Percentiles rank a stretch among this genome's conserved stretches.
Evolutionary conservation across 2,113 vertebrate genomes (phyloP).

Genomic region (Alligator sinensis): DNA sequence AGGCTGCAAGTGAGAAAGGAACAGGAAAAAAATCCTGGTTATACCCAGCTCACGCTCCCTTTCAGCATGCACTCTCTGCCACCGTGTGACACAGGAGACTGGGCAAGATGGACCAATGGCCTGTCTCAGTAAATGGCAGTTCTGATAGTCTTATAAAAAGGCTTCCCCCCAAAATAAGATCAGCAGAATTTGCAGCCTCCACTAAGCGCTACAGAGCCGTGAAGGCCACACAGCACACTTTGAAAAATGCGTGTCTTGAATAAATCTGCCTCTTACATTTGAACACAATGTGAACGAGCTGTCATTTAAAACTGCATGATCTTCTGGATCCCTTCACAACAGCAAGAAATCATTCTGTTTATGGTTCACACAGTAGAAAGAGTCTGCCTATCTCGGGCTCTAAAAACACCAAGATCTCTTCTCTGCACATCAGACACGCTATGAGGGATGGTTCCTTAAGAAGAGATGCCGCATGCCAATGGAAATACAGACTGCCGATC

Average conservation of each 20-base stretch:
- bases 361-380: accelerated
- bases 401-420: background rate
- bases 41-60: no score
- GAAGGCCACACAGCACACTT: background rate
- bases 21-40: no score
- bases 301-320: background rate
- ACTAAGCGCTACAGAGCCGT: background rate
- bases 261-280: background rate
- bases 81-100: no score
- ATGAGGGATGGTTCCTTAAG: background rate
- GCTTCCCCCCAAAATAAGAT: background rate
- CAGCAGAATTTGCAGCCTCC: background rate
- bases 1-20: no score
- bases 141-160: background rate
- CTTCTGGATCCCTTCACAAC: background rate
- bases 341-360: background rate
- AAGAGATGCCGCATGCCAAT: no score
- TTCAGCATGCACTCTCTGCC: no score
- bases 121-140: no score
- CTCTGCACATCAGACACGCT: background rate
- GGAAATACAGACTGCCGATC: background rate
- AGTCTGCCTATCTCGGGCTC: background rate
- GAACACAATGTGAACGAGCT: background rate
- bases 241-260: background rate
- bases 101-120: no score